These are phyloP conservation scores for Ormyrus rosae DNA, from an alignment of 2,888 invertebrate genomes.

Conservation along the genomic window DNA sequence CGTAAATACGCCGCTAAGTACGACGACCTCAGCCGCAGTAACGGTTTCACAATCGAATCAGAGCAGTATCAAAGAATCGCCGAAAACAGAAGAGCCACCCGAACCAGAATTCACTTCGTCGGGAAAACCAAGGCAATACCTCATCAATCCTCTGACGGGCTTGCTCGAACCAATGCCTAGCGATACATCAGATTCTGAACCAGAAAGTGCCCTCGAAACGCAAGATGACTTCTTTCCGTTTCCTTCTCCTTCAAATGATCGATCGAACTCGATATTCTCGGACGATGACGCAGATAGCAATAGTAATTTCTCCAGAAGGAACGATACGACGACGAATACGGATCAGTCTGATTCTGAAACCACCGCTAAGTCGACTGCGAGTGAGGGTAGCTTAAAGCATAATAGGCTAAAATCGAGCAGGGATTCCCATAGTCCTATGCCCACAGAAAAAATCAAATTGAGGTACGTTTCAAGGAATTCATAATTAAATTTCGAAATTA, in stretches of 20 bases:
- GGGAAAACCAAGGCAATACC: conserved; percentile 86
- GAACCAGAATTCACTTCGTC: conserved; percentile 79
- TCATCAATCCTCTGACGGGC: conserved; percentile 93
- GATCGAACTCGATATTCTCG: conserved; percentile 78
- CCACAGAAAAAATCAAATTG: conserved; percentile 87
- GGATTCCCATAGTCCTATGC: conserved; percentile 74
- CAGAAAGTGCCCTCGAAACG: conserved; percentile 73
- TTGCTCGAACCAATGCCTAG: conserved; percentile 88
- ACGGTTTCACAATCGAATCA: conserved; percentile 10
- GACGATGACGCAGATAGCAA: conserved; percentile 81
- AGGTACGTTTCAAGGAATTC: conserved; percentile 69
- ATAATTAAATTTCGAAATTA: no score
- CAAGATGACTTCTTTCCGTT: conserved; percentile 76
- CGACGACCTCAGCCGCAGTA: conserved; percentile 20
- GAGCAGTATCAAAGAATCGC: conserved; percentile 49
- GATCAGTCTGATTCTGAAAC: conserved; percentile 79
- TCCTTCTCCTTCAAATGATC: conserved; percentile 76
- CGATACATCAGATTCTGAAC: conserved; percentile 81
- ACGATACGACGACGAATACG: conserved; percentile 76
- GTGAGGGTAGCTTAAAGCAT: conserved; percentile 78
- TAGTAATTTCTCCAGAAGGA: conserved; percentile 78
- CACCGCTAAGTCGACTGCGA: conserved; percentile 79
- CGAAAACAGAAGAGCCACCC: conserved; percentile 71
- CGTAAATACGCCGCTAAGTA: conserved; percentile 33
- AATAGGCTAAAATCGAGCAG: conserved; percentile 70